Base-by-base conservation (phyloP, 2,797 vertebrate genomes). In the Hydrocynus forskahlii region DNA sequence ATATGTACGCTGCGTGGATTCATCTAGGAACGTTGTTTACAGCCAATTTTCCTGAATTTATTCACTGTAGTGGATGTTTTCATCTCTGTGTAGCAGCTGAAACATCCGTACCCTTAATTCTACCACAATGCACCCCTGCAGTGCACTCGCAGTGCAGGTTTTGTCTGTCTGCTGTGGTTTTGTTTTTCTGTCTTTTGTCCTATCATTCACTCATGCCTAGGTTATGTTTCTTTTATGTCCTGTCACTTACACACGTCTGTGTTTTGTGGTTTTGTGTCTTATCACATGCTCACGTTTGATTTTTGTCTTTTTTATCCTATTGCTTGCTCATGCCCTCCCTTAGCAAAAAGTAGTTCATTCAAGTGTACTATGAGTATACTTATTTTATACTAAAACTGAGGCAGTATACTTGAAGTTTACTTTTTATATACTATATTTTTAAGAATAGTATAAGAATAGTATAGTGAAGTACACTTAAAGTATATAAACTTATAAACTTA, bases 31-130 rank as follows among this genome's bases (percentile, higher is more conserved):
- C 68, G 29, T 13, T 38, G 19, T 23, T 43, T 7, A 63, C 57
- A 62, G 63, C 50, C 76, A 64, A 62, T 67, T 77, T 55, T 23
- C 10, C 19, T 66, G 25, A 12, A 43, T 57, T 67, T 50, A 63
- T 52, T 57, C 48, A 72, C 64, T 63, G 25, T 50, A 64, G 35
- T 50, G 63, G 38, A 71, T 72, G 23, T 71, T 77, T 76, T 76
- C 29, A 29, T 63, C 43, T 25, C 4, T 29, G 6, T 38, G 48
- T 2, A 2, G 45, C 55, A 38, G 45, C 45, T 35, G 0, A 48
- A 73, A 77, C 66, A 72, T 77, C 62, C 4, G 5, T 66, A 54
- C 57, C 60, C n/a, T 45, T 62, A 45, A 73, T 69, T 19, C 40
- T 25, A 23, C 60, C 60, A 17, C 35, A 23, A 66, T 43, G 45